Conservation (phyloP, 2,113 vertebrate species). For the Corythaixoides concolor region DNA sequence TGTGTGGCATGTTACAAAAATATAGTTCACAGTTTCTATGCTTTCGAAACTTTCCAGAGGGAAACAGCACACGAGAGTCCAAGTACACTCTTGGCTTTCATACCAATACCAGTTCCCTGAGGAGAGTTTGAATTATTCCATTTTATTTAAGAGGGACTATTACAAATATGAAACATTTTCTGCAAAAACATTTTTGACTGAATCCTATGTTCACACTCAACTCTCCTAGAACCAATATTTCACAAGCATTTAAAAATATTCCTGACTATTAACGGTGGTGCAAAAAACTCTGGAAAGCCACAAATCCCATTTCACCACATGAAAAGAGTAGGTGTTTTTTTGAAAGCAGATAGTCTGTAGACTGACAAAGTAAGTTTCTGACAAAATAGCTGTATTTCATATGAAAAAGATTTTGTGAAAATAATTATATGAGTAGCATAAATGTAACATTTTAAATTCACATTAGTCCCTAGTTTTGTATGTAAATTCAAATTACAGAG, state of each 20-base stretch:
- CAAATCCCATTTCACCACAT: not conserved
- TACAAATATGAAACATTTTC: constrained; percentile 25
- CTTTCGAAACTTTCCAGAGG: constrained; percentile 30
- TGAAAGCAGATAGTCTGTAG: not conserved
- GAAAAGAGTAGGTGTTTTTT: not conserved
- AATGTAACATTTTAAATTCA: not conserved
- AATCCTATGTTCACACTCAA: constrained; percentile 15
- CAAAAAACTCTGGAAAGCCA: not conserved
- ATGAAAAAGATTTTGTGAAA: not conserved
- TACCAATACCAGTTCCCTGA: not conserved
- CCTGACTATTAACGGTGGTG: not conserved
- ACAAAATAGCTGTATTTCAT: not conserved
- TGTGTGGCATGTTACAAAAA: not conserved
- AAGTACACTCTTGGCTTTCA: not conserved
- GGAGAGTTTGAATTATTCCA: constrained; percentile 16
- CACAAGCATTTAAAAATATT: not conserved
- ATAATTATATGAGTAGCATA: not conserved
- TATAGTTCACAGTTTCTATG: constrained; percentile 1
- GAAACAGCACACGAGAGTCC: not conserved
- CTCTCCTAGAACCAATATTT: not conserved
- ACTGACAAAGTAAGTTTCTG: not conserved
- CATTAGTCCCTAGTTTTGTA: not conserved
- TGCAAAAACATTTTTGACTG: not conserved
- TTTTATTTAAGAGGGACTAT: constrained; percentile 16
- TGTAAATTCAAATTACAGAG: not conserved